Base-by-base conservation (phyloP, 2,113 vertebrate species). In the Garra rufa region DNA sequence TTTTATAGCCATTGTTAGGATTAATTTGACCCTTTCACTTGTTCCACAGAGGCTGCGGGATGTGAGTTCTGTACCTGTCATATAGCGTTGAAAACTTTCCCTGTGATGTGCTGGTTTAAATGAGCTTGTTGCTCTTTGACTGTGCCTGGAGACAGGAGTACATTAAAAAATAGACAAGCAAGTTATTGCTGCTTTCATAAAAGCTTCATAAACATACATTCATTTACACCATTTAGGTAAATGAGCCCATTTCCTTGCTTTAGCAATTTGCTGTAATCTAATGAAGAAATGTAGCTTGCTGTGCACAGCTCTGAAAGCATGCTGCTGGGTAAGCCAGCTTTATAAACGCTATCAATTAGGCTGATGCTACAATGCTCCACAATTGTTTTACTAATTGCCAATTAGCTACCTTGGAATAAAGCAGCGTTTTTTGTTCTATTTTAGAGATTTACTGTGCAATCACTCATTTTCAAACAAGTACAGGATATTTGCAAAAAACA, bases 261-360 rank as follows among this genome's bases (percentile, higher is more conserved):
- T 87, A 87, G 87, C 85, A 91, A 91, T 93, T 92, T 89, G 86
- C 89, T 82, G 86, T 91, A 88, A 92, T 92, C 88, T 93, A 92
- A 92, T 87, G 91, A 91, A 89, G 89, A 93, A 91, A 89, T 75
- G 88, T 89, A 70, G 77, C 92, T 91, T 86, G 92, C 92, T 91
- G 92, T 89, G 92, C 85, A 69, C 85, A 73, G 87, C 84, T 81
- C 81, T 85, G 89, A 88, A 81, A 81, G 87, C 76, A 84, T 86
- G 86, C 73, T 87, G 88, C 82, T 82, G 87, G 71, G 86, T 71
- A 87, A 84, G 81, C 88, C 80, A 86, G 61, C 77, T 83, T 87
- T 85, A 81, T 83, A 87, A 90, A 89, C 79, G 86, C 88, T 87
- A 93, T 93, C 91, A 90, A 91, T 92, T 94, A 90, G 46, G 79